A percentile compares a stretch with the other conserved stretches of the same genome.
These are phyloP conservation scores for Smittia sp. DNA, from an alignment of 2,888 invertebrate species.

Conservation along the genomic window DNA sequence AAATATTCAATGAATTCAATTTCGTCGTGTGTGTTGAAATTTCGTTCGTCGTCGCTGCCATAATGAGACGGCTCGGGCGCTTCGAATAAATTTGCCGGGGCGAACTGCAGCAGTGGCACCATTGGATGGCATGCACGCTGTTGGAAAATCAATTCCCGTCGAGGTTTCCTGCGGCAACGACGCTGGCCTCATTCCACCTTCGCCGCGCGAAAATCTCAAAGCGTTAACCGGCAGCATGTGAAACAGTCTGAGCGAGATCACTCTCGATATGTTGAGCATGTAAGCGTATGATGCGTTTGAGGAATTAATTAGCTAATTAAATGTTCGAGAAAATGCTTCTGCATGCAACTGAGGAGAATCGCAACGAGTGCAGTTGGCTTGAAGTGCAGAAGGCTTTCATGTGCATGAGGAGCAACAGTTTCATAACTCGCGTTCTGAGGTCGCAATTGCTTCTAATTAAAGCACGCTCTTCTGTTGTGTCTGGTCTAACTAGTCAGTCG, in stretches of 20 bases:
- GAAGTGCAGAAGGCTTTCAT: constrained; percentile 3
- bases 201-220: not conserved
- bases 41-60: not conserved
- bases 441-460: constrained; percentile 32
- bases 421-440: constrained; percentile 29
- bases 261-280: no score
- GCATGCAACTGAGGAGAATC: not conserved
- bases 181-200: not conserved
- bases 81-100: not conserved
- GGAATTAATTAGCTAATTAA: constrained; percentile 41
- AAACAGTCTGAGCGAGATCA: no score
- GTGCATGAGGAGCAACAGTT: constrained; percentile 30
- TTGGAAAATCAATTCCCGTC: constrained; percentile 38
- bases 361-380: no score
- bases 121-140: constrained; percentile 25
- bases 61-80: not conserved
- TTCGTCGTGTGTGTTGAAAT: not conserved
- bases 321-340: not conserved
- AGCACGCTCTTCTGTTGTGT: constrained; percentile 22
- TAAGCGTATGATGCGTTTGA: constrained; percentile 23
- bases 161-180: not conserved
- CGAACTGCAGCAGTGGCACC: constrained; percentile 28
- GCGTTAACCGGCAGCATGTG: not conserved
- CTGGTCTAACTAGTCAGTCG: not conserved
- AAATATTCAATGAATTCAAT: constrained; percentile 35